These are phyloP conservation scores for Brachionus manjavacas DNA, from an alignment of 1,140 invertebrate genomes.

Conservation along the genomic window DNA sequence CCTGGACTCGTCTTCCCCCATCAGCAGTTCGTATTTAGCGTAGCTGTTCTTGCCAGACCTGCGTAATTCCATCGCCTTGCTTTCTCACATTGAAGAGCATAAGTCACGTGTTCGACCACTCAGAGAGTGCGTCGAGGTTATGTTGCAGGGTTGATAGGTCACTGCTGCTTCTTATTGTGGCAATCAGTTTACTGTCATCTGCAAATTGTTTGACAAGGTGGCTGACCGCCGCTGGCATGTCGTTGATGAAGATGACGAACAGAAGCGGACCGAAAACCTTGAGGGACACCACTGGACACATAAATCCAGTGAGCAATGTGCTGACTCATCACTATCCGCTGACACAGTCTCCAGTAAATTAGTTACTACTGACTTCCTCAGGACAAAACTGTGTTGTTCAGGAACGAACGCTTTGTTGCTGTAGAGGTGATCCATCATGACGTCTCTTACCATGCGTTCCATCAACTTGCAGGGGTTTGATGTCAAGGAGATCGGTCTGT, in stretches of 20 bases:
- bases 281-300: background rate
- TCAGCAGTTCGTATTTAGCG: background rate
- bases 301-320: background rate
- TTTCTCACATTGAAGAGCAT: background rate
- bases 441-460: background rate
- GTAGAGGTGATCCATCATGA: background rate
- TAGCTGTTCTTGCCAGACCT: background rate
- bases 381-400: background rate
- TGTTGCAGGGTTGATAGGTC: background rate
- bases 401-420: background rate
- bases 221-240: background rate
- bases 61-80: background rate
- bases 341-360: background rate
- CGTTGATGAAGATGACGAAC: slow-evolving; percentile 41
- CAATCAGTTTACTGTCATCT: background rate
- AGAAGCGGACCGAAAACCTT: background rate
- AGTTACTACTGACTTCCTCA: background rate
- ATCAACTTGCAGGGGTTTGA: background rate
- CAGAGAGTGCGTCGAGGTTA: background rate
- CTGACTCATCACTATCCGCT: no score
- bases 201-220: background rate
- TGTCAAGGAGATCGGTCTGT: background rate
- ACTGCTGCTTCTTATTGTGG: background rate
- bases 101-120: background rate
- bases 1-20: background rate